These are phyloP conservation scores for Microhierax caerulescens DNA, from an alignment of 2,797 vertebrate genomes.

Conservation along the genomic window DNA sequence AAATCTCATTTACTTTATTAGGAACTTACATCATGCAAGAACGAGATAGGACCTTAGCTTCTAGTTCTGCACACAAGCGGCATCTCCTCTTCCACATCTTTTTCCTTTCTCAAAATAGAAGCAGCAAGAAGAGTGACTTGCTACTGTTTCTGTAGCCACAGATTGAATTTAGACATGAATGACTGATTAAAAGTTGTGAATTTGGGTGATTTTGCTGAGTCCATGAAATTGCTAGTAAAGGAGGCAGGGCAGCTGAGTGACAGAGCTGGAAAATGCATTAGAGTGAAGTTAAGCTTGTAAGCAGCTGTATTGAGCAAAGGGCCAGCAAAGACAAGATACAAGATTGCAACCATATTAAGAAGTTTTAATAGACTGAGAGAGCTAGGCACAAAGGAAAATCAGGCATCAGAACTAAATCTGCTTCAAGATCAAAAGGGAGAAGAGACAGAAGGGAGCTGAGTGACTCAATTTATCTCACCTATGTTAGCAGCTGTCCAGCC, in stretches of 20 bases:
- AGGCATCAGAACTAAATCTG: neutral
- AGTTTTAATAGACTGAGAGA: neutral
- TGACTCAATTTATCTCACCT: neutral
- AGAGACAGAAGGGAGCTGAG: neutral
- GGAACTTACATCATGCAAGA: neutral
- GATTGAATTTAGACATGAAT: neutral
- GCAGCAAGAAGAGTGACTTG: neutral
- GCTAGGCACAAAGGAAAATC: neutral
- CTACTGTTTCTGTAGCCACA: neutral
- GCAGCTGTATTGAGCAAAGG: neutral
- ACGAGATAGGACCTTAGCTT: neutral
- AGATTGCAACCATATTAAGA: neutral
- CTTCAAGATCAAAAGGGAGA: neutral
- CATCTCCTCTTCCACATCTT: neutral
- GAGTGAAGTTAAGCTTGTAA: neutral
- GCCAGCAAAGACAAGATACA: neutral
- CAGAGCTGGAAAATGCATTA: neutral
- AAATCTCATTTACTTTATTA: neutral
- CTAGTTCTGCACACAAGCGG: neutral
- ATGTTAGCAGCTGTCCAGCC: neutral
- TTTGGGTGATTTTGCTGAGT: neutral
- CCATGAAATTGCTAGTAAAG: neutral
- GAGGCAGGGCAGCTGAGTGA: neutral
- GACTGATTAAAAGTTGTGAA: neutral
- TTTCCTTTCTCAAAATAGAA: neutral